Evolutionary conservation across 1,140 invertebrate genomes (phyloP), one percentile per base, ranked within the genome.

Genomic region (Aphaenogaster rudis): DNA sequence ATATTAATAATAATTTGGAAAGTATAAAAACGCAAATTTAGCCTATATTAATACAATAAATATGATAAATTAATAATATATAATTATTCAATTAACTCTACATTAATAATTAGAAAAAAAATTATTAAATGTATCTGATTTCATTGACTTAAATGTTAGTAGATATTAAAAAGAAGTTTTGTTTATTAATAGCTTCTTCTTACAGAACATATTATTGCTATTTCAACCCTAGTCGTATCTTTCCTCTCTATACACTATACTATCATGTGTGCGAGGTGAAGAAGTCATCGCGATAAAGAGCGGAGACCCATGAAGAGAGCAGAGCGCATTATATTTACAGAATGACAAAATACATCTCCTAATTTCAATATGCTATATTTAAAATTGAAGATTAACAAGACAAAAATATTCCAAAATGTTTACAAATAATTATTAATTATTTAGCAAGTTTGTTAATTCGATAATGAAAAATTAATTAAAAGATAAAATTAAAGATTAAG

Each of bases 251-350:
- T 72, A 67, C 50, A 59, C 13, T 78, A 21, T 90, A 48, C 79
- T 93, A 92, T 93, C 91, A 61, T 91, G 17, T 36, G 63, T 76
- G 52, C 61, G 88, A 86, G 92, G 92, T 93, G 88, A 91, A 91
- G 88, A 91, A 92, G 92, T 93, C 92, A 78, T 54, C 52, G 84
- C 72, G 92, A 93, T 93, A 93, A 92, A 86, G 21, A 57, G 59
- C 28, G 2, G 28, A 69, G 63, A 52, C 39, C 48, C 54, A 64
- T 63, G 64, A 50, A 61, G 52, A 84, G 45, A 77, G 69, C 86
- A 89, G 84, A 76, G 63, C 74, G 17, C 11, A 39, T 88, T 90
- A 89, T 69, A 88, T 90, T 88, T 91, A 74, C 79, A 88, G 87
- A 88, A 82, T 79, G 88, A 88, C 81, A 84, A 90, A 88, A 81